phyloP scores from a whole-genome alignment of 2,888 invertebrate species.

The Salticus scenicus region DNA sequence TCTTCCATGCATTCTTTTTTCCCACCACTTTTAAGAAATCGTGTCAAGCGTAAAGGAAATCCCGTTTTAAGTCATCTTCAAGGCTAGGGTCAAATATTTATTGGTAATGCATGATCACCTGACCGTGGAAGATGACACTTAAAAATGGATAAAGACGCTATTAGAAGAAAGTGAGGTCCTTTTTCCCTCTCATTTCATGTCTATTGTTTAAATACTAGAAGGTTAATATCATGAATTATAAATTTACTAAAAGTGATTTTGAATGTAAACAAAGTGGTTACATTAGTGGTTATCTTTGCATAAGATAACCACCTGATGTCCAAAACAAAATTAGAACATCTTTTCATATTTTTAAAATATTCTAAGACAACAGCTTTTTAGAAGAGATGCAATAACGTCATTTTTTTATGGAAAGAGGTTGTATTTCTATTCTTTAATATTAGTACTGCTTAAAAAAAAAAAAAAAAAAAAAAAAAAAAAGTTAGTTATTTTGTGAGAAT shows the following conservation, averaged over 20 bases:
- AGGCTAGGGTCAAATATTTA: slow-evolving; percentile 21
- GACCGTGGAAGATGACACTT: slow-evolving; percentile 28
- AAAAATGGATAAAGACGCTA: not conserved
- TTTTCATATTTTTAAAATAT: too few relatives aligned
- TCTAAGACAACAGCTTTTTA: too few relatives aligned
- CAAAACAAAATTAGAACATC: too few relatives aligned
- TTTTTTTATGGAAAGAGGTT: too few relatives aligned
- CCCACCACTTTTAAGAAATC: not conserved
- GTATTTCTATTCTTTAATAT: too few relatives aligned
- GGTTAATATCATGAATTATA: not conserved
- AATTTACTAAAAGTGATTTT: not conserved
- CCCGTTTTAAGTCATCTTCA: not conserved
- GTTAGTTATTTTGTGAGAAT: too few relatives aligned
- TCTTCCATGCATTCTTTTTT: not conserved
- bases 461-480: too few relatives aligned
- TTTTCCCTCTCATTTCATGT: slow-evolving; percentile 3
- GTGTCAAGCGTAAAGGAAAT: not conserved
- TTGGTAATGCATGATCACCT: not conserved
- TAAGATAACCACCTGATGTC: too few relatives aligned
- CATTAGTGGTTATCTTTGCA: too few relatives aligned
- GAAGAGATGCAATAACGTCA: too few relatives aligned
- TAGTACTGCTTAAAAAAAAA: too few relatives aligned
- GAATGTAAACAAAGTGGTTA: too few relatives aligned
- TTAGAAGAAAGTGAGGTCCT: slow-evolving; percentile 13
- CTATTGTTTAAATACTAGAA: slow-evolving; percentile 19